phyloP scores from a whole-genome alignment of 2,888 invertebrate species.

The Thelaira solivaga region DNA sequence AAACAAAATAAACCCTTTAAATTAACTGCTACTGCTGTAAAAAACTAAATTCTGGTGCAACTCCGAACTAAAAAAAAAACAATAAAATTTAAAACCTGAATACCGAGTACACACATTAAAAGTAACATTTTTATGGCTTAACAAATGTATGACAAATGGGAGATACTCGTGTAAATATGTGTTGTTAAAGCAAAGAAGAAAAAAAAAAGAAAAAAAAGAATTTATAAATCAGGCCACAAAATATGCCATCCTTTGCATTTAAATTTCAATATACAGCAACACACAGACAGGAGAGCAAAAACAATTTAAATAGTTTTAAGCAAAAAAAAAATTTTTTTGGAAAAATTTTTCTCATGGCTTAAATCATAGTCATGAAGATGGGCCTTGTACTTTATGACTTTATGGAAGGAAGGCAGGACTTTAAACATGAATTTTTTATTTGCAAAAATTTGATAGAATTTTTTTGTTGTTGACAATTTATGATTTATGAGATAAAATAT shows the following conservation, averaged over 20 bases:
- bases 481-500: conserved; percentile 54
- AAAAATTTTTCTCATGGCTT: background rate
- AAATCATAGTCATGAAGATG: too few species aligned
- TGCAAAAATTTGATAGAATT: too few species aligned
- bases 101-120: background rate
- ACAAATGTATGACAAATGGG: conserved; percentile 25
- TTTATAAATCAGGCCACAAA: conserved; percentile 18
- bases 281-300: background rate
- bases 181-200: too few species aligned
- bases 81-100: background rate
- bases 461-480: conserved; percentile 56
- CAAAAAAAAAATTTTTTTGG: background rate
- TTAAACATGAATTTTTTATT: too few species aligned
- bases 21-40: too few species aligned
- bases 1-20: too few species aligned
- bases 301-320: background rate
- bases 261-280: background rate
- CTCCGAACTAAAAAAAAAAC: background rate
- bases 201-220: background rate
- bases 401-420: too few species aligned
- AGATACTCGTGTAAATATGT: background rate
- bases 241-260: conserved; percentile 3
- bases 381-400: too few species aligned
- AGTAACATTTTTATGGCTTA: conserved; percentile 5
- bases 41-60: too few species aligned